Percentiles rank a stretch among this genome's conserved stretches.
phyloP scores from a whole-genome alignment of 2,888 invertebrate species.

The Cryptophagus acutangulus region DNA sequence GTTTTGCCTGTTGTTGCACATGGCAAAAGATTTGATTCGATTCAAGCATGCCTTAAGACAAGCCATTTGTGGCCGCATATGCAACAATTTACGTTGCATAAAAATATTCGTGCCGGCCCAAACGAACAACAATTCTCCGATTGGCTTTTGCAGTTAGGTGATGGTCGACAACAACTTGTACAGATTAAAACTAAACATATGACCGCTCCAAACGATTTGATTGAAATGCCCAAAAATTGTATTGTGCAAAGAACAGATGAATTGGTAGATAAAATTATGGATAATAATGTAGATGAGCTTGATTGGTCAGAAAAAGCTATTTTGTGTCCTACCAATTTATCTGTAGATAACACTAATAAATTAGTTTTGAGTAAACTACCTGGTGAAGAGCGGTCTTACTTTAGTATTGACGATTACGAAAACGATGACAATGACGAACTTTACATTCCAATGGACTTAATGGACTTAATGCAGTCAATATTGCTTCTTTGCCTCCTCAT shows the following conservation, averaged over 20 bases:
- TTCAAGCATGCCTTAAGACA: conserved; percentile 14
- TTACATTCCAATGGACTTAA: conserved; percentile 13
- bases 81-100: conserved; percentile 9
- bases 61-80: conserved; percentile 17
- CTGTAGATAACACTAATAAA: conserved; percentile 10
- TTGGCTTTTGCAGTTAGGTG: conserved; percentile 15
- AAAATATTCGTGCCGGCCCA: conserved; percentile 16
- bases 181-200: neutral
- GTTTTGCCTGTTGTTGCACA: conserved; percentile 18
- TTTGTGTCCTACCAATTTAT: conserved; percentile 12
- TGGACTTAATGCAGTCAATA: conserved; percentile 16
- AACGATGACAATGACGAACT: conserved; percentile 11
- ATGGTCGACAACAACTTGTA: conserved; percentile 9
- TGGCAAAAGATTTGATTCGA: conserved; percentile 11
- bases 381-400: conserved; percentile 9
- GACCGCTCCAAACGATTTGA: conserved; percentile 12
- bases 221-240: conserved; percentile 14
- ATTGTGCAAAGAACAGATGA: neutral
- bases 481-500: conserved; percentile 27
- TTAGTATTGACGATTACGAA: conserved; percentile 12
- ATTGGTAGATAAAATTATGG: conserved; percentile 9
- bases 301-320: conserved; percentile 8
- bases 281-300: neutral
- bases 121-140: conserved; percentile 2
- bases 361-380: conserved; percentile 7